Evolutionary conservation across 2,797 vertebrate genomes (phyloP).

Genomic region (Otus scops): DNA sequence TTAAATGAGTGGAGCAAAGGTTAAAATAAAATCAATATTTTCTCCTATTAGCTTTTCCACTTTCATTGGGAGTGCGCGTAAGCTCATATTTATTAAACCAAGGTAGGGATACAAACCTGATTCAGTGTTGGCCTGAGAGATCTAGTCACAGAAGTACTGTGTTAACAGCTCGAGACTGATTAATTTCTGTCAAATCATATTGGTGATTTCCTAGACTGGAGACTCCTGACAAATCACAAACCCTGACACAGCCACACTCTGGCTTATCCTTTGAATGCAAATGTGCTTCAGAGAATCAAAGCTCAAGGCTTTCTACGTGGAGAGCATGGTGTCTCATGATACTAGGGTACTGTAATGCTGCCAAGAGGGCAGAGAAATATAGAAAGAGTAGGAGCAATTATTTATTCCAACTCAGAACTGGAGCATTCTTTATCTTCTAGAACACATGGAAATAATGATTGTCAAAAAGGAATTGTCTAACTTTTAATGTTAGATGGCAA

Average conservation of each 20-base stretch:
- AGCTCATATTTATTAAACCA: background rate
- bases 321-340: fast-evolving
- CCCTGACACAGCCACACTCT: background rate
- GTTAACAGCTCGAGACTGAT: background rate
- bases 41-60: background rate
- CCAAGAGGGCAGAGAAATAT: background rate
- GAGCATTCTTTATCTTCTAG: background rate
- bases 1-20: background rate
- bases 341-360: background rate
- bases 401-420: background rate
- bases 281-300: background rate
- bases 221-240: background rate
- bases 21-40: background rate
- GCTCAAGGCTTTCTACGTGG: background rate
- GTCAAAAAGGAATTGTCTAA: background rate
- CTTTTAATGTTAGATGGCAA: background rate
- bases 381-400: background rate
- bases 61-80: background rate
- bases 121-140: background rate
- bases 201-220: background rate
- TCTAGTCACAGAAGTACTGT: background rate
- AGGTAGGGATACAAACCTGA: background rate
- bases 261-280: background rate
- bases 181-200: background rate
- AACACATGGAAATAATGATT: background rate